These are phyloP conservation scores for Rhagophthalmus giganteus DNA, from an alignment of 2,888 invertebrate genomes.

Conservation along the genomic window DNA sequence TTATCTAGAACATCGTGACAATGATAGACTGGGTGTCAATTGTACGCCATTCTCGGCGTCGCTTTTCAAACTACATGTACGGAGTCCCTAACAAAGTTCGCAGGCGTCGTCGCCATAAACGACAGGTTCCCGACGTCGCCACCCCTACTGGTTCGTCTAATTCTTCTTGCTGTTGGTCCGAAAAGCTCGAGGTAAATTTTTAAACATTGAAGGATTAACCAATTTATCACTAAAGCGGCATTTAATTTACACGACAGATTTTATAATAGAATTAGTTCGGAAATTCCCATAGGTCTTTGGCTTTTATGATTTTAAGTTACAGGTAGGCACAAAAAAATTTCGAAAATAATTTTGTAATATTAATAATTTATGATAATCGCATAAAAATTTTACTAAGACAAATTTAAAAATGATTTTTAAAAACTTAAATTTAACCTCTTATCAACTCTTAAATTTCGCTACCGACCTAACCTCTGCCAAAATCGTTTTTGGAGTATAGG, in stretches of 20 bases:
- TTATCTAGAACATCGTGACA: conserved; percentile 21
- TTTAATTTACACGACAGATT: neutral
- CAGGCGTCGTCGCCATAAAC: conserved; percentile 57
- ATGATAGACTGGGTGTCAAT: conserved; percentile 82
- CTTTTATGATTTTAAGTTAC: neutral
- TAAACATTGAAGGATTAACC: too few relatives aligned
- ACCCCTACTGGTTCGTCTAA: conserved; percentile 31
- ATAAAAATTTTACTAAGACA: too few relatives aligned
- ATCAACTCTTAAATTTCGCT: neutral
- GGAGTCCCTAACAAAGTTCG: conserved; percentile 67
- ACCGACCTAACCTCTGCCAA: neutral
- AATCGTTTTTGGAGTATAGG: too few relatives aligned
- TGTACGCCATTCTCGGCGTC: conserved; percentile 69
- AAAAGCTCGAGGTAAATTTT: conserved; percentile 46
- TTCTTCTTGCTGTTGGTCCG: conserved; percentile 55
- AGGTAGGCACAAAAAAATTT: neutral
- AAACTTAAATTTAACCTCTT: too few relatives aligned
- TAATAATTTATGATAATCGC: neutral
- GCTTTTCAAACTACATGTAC: conserved; percentile 72
- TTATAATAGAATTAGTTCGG: neutral
- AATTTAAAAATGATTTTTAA: too few relatives aligned
- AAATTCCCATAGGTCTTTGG: neutral
- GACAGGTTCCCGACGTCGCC: conserved; percentile 12
- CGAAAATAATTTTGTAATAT: neutral
- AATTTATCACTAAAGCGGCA: too few relatives aligned